Percentiles rank a stretch among this genome's conserved stretches.
Evolutionary conservation across 2,888 invertebrate genomes (phyloP).

Genomic region (Kuschelorhynchus macadamiae): DNA sequence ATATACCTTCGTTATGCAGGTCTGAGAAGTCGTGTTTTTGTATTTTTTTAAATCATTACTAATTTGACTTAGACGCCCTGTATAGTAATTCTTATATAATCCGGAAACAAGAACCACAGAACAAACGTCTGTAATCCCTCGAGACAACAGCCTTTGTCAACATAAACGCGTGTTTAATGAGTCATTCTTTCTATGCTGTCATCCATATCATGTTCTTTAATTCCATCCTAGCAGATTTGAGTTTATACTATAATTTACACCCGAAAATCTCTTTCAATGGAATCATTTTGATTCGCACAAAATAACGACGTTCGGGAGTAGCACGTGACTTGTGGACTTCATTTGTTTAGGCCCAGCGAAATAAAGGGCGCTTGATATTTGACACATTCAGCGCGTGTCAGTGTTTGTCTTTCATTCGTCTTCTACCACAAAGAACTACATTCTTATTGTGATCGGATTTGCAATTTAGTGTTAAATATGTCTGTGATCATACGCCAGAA

Average conservation of each 20-base stretch:
- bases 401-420: conserved; percentile 68
- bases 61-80: too few relatives aligned
- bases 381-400: conserved; percentile 64
- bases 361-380: conserved; percentile 63
- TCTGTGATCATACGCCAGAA: too few relatives aligned
- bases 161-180: conserved; percentile 39
- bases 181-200: conserved; percentile 33
- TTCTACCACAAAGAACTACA: conserved; percentile 62
- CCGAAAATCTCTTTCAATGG: conserved; percentile 54
- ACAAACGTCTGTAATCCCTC: conserved; percentile 8
- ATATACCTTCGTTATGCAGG: too few relatives aligned
- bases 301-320: conserved; percentile 57
- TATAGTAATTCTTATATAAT: neutral
- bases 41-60: too few relatives aligned
- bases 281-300: conserved; percentile 53
- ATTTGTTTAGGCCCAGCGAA: conserved; percentile 58
- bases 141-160: conserved; percentile 12
- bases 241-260: conserved; percentile 54
- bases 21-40: too few relatives aligned
- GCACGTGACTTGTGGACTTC: conserved; percentile 61
- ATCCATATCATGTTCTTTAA: conserved; percentile 56
- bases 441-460: conserved; percentile 43
- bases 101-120: neutral
- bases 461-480: too few relatives aligned
- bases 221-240: conserved; percentile 52